Evolutionary conservation across 2,113 vertebrate genomes (phyloP), one percentile per base, ranked within the genome.

Genomic region (Silurus meridionalis): DNA sequence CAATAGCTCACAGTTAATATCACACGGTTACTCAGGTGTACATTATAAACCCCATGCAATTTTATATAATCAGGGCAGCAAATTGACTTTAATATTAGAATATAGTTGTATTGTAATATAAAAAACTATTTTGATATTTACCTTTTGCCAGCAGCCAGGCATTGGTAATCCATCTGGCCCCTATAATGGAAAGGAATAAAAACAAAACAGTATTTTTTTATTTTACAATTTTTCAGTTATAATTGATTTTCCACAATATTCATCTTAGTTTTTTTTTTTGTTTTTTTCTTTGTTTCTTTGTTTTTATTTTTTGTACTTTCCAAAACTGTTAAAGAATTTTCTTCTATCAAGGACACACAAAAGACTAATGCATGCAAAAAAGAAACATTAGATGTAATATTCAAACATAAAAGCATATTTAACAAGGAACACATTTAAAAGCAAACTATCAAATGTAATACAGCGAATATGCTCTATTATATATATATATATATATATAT

Each of bases 71-170:
- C 17, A 53, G 72, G 55, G 28, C 55, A 57, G 28, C 60, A 83
- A 25, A 80, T 15, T 80, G 25, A 28, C 15, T 69, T 60, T 74
- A 84, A 19, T 79, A 58, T 77, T 46, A 55, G n/a, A 50, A 23
- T 28, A 69, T 1, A 69, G 28, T 28, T 55, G 15, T 58, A 58
- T 50, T 84, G 48, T 17, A 78, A 64, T n/a, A 46, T 6, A 58
- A 0, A 52, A 63, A 75, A 64, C 10, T 17, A 61, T 2, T 52
- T 46, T 75, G 15, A 82, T 4, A 88, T 94, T 93, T 95, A 99
- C 97, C 97, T 99, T 99, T 94, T 99, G 98, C 98, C 98, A 99
- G 90, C 98, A 99, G 23, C 98, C 98, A 91, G 98, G 98, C 98
- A 99, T 99, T 72, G 98, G 98, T 94, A 99, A 96, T 92, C 98